Evolutionary conservation across 2,113 vertebrate genomes (phyloP).

Genomic region (Leptodactylus fuscus): DNA sequence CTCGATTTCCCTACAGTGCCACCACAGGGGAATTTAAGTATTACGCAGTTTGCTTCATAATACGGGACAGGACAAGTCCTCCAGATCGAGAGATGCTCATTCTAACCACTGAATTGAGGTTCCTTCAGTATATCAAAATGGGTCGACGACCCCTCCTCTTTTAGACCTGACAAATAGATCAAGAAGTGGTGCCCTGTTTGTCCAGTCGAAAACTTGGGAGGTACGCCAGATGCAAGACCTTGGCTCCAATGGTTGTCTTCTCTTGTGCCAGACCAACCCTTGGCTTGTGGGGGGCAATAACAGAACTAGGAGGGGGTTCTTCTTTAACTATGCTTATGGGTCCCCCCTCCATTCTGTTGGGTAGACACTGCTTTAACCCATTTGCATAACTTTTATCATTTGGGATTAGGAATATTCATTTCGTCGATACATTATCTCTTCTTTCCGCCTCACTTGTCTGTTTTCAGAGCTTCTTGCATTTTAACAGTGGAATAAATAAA

Average conservation of each 20-base stretch:
- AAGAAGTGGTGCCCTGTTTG: too few relatives aligned
- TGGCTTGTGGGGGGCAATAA: background rate
- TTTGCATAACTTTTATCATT: background rate
- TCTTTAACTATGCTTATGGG: background rate
- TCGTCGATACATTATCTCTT: background rate
- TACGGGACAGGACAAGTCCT: too few relatives aligned
- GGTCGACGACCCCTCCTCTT: too few relatives aligned
- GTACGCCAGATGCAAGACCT: background rate
- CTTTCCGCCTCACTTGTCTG: background rate
- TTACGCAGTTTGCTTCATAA: too few relatives aligned
- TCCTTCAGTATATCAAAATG: too few relatives aligned
- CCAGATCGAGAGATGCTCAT: too few relatives aligned
- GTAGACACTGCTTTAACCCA: background rate
- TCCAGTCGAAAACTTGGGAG: background rate
- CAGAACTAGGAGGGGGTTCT: background rate
- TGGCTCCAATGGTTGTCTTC: background rate
- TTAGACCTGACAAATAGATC: too few relatives aligned
- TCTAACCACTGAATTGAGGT: too few relatives aligned
- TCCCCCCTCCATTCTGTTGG: too few relatives aligned
- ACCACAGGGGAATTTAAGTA: too few relatives aligned
- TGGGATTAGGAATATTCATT: background rate
- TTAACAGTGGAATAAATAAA: slow-evolving; percentile 22
- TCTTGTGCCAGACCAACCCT: background rate
- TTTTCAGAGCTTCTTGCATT: background rate
- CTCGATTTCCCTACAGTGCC: too few relatives aligned